Evolutionary conservation across 2,888 invertebrate species (phyloP).

Genomic region (Agrochola litura): DNA sequence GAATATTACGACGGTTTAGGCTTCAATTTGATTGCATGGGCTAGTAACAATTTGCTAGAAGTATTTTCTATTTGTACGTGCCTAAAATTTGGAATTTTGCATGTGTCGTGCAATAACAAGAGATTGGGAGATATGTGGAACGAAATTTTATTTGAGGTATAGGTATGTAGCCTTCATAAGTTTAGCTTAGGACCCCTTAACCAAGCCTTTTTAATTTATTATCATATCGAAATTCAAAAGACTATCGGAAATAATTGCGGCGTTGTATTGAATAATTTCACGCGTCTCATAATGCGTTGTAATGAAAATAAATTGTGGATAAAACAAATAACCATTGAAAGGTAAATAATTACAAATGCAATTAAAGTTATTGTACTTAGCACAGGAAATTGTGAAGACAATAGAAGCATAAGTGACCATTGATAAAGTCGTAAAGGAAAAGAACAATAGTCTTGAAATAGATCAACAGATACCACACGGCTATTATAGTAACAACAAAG

Average conservation of each 20-base stretch:
- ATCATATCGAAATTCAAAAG: conserved; percentile 1
- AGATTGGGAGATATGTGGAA: conserved; percentile 30
- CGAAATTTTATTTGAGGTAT: not conserved
- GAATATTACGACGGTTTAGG: conserved; percentile 36
- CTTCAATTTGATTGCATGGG: conserved; percentile 59
- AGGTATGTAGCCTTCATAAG: not conserved
- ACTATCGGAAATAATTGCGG: not conserved
- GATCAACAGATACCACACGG: conserved; percentile 10
- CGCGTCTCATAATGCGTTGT: not conserved
- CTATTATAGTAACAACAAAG: conserved; percentile 23
- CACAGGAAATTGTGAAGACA: conserved; percentile 6
- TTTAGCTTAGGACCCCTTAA: not conserved
- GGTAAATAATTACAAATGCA: not conserved
- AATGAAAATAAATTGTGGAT: not conserved
- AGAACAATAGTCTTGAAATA: conserved; percentile 35
- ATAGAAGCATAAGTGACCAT: not conserved
- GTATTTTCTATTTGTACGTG: conserved; percentile 51
- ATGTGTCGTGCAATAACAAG: conserved; percentile 43
- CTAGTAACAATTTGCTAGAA: conserved; percentile 54
- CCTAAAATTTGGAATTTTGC: conserved; percentile 55
- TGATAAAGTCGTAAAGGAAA: not conserved
- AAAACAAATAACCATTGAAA: not conserved
- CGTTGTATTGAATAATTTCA: not conserved
- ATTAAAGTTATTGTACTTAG: not conserved
- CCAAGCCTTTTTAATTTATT: not conserved